Evolutionary conservation across 2,113 vertebrate species (phyloP).

Genomic region (Panthera tigris): DNA sequence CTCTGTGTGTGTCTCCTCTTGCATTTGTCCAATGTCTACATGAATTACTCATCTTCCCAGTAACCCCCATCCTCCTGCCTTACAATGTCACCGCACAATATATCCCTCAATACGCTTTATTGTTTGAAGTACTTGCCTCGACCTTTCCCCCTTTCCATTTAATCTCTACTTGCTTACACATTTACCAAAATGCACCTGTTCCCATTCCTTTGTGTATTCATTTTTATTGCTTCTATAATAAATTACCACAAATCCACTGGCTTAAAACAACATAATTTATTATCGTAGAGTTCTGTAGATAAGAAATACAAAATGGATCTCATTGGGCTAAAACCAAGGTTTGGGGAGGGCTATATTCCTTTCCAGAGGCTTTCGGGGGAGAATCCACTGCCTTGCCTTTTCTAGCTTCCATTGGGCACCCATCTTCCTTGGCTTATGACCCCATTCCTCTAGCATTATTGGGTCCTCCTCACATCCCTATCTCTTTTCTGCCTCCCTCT

Average conservation of each 20-base stretch:
- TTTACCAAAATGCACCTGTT: not conserved
- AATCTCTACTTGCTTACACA: not conserved
- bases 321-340: not conserved
- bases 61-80: not conserved
- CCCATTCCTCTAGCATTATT: not conserved
- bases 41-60: not conserved
- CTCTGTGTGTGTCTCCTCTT: not conserved
- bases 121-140: not conserved
- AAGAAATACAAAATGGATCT: not conserved
- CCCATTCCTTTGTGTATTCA: not conserved
- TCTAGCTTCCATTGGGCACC: not conserved
- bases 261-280: not conserved
- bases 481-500: not conserved
- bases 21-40: no score
- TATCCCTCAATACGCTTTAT: not conserved
- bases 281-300: not conserved
- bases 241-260: not conserved
- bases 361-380: not conserved
- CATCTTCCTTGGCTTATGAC: not conserved
- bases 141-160: not conserved
- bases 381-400: not conserved
- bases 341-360: not conserved
- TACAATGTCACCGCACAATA: not conserved
- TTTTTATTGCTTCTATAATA: not conserved
- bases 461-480: not conserved